Evolutionary conservation across 2,888 invertebrate species (phyloP).

Genomic region (Cyrtodaria siliqua): DNA sequence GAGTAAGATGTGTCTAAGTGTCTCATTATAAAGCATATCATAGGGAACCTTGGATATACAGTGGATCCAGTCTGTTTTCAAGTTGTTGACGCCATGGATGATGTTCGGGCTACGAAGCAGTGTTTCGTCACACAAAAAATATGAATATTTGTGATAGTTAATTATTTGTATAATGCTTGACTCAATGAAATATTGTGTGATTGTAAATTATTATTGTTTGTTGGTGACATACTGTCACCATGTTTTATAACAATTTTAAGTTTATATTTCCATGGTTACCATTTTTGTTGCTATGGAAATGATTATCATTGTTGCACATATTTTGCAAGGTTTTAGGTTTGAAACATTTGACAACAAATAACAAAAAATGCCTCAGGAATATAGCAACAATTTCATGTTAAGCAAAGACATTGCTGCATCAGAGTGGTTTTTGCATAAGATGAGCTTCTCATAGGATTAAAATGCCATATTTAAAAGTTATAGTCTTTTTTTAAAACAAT

Average conservation of each 20-base stretch:
- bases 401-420: too few relatives aligned
- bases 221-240: conserved; percentile 28
- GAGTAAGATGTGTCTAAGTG: conserved; percentile 8
- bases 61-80: conserved; percentile 1
- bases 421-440: too few relatives aligned
- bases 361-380: too few relatives aligned
- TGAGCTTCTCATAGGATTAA: too few relatives aligned
- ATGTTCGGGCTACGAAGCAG: conserved; percentile 9
- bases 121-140: conserved; percentile 48
- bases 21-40: conserved; percentile 22
- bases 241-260: conserved; percentile 41
- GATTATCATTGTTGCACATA: conserved; percentile 1
- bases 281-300: conserved; percentile 8
- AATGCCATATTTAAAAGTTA: too few relatives aligned
- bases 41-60: conserved; percentile 2
- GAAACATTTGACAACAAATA: too few relatives aligned
- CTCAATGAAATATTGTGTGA: conserved; percentile 45
- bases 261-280: conserved; percentile 18
- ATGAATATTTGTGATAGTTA: conserved; percentile 61
- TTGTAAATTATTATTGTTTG: conserved; percentile 56
- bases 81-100: not conserved
- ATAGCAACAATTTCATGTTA: too few relatives aligned
- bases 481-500: too few relatives aligned
- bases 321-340: not conserved
- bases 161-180: conserved; percentile 52